Evolutionary conservation across 1,140 invertebrate species (phyloP), one percentile per base, ranked within the genome.

Genomic region (Eumeta japonica): DNA sequence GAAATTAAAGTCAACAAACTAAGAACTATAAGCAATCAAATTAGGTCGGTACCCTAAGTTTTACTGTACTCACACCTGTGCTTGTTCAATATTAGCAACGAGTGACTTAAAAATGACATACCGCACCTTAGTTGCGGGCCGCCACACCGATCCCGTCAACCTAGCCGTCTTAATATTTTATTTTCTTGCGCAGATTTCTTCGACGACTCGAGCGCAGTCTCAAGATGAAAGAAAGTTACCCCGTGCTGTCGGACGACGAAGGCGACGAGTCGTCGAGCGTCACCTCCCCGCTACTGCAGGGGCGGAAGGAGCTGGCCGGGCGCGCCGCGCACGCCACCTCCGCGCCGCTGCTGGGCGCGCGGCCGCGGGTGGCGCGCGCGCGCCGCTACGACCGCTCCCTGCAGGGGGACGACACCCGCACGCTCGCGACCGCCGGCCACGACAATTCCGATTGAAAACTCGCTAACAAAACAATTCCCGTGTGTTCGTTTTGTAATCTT

Each of bases 1-100:
- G 55, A 62, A 34, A 66, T 63, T 28, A 84, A 84, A 70, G 67
- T 84, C 19, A 83, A 78, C 61, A 77, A 82, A 34, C 59, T 86
- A 49, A 70, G 81, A 43, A 81, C 82, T 7, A 85, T 86, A 39
- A 81, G 83, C 44, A 80, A 85, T 64, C 84, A 86, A 68, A 86
- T 86, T 55, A 81, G 84, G 84, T 83, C 47, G 16, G 31, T 33
- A 16, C n/a, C n/a, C n/a, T n/a, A n/a, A n/a, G n/a, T n/a, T n/a
- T n/a, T n/a, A n/a, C n/a, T n/a, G n/a, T n/a, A n/a, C n/a, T n/a
- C n/a, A n/a, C n/a, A n/a, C n/a, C n/a, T n/a, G n/a, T n/a, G n/a
- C n/a, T n/a, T n/a, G n/a, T n/a, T n/a, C n/a, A n/a, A n/a, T n/a
- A n/a, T n/a, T n/a, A n/a, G n/a, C n/a, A n/a, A n/a, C n/a, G n/a